Conservation (phyloP, 92 coral and sea anemone species). For the Paramuricea clavata region DNA sequence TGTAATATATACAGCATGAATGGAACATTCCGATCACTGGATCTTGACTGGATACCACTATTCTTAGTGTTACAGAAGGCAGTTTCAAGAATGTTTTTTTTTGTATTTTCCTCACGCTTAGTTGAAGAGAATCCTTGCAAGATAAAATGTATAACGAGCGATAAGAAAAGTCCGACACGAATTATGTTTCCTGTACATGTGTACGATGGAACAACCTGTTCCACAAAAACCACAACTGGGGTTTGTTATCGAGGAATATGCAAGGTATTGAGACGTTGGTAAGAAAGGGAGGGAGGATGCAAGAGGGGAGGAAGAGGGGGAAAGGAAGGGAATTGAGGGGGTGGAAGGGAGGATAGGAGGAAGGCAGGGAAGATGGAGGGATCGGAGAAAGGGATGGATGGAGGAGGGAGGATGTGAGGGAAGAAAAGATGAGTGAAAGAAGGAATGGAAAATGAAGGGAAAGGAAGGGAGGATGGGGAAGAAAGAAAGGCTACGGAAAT, state of each 20-base stretch:
- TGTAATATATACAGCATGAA: no score
- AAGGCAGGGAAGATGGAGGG: not conserved
- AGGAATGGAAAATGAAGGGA: not conserved
- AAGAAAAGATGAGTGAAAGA: not conserved
- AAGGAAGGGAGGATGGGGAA: not conserved
- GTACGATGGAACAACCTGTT: slow-evolving; percentile 1
- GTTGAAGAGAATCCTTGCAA: not conserved
- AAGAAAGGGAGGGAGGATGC: not conserved
- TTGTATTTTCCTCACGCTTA: not conserved
- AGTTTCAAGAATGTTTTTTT: not conserved
- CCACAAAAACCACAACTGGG: not conserved
- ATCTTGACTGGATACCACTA: no score
- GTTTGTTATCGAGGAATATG: slow-evolving; percentile 30
- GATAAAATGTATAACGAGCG: slow-evolving; percentile 21
- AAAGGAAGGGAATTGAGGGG: not conserved
- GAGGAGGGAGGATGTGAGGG: not conserved
- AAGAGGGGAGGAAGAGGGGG: not conserved
- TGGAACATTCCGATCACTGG: no score
- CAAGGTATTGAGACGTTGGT: not conserved
- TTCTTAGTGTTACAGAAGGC: no score
- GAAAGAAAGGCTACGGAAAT: not conserved
- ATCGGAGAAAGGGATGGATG: not conserved
- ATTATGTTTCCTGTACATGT: not conserved
- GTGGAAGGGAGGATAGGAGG: no score
- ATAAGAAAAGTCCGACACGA: not conserved